Conservation (phyloP, 2,113 vertebrate species). For the Bubalus kerabau region DNA sequence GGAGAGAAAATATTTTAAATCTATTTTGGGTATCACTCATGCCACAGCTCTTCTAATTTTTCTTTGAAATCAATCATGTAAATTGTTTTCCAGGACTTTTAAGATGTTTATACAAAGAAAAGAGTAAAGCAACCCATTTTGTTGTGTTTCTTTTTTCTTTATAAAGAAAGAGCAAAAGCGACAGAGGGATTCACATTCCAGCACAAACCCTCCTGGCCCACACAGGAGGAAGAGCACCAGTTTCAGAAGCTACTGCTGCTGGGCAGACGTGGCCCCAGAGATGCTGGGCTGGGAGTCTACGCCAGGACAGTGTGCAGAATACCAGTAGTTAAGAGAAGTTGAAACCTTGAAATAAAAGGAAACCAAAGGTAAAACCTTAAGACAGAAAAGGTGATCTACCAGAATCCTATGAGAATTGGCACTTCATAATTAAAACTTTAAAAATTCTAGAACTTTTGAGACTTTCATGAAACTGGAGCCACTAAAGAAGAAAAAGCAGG, state of each 20-base stretch:
- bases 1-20: conserved; percentile 24
- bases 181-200: conserved; percentile 38
- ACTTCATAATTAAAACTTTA: conserved; percentile 11
- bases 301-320: background rate
- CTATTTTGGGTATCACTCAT: background rate
- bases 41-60: background rate
- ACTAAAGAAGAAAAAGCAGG: conserved; percentile 24
- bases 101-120: conserved; percentile 48
- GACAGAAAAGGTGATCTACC: background rate
- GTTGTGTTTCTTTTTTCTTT: background rate
- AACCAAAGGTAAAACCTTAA: conserved; percentile 23
- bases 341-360: background rate
- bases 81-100: conserved; percentile 68
- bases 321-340: background rate
- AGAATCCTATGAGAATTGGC: conserved; percentile 4
- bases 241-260: conserved; percentile 45
- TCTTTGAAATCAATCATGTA: background rate
- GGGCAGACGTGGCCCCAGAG: background rate
- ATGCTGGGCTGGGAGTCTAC: background rate
- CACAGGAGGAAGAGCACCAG: conserved; percentile 67
- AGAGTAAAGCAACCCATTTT: conserved; percentile 44
- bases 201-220: conserved; percentile 22
- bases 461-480: conserved; percentile 64
- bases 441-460: background rate
- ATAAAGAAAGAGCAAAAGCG: conserved; percentile 34